phyloP scores from a whole-genome alignment of 2,888 invertebrate genomes.

The Lepidocyrtoides sp. region DNA sequence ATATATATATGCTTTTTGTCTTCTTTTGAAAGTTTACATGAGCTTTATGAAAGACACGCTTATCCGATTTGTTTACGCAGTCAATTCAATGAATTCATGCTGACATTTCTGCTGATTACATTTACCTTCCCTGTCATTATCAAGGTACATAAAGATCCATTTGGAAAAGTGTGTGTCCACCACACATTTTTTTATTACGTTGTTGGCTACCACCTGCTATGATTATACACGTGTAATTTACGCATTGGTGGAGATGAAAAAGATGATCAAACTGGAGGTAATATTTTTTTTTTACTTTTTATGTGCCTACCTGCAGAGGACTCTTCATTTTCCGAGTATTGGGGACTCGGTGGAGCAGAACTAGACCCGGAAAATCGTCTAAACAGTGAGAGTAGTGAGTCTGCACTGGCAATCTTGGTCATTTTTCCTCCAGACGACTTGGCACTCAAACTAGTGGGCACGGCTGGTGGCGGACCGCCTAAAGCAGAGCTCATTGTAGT shows the following conservation, averaged over 20 bases:
- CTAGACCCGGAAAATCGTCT: slow-evolving; percentile 87
- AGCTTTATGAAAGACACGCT: background rate
- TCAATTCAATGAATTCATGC: slow-evolving; percentile 48
- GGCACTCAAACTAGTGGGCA: slow-evolving; percentile 79
- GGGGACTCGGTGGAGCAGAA: slow-evolving; percentile 92
- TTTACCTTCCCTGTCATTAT: slow-evolving; percentile 51
- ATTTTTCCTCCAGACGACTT: slow-evolving; percentile 67
- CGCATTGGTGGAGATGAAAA: background rate
- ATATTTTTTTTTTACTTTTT: background rate
- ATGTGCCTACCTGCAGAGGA: slow-evolving; percentile 88
- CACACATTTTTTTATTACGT: background rate
- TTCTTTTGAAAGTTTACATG: background rate
- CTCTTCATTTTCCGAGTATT: slow-evolving; percentile 91
- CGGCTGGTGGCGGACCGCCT: slow-evolving; percentile 72
- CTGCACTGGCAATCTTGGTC: slow-evolving; percentile 92
- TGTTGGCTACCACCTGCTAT: background rate
- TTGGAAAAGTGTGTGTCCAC: background rate
- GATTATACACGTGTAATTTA: background rate
- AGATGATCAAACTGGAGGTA: too few species aligned
- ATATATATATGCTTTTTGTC: background rate
- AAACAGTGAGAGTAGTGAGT: slow-evolving; percentile 93
- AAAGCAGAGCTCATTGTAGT: slow-evolving; percentile 84
- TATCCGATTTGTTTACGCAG: slow-evolving; percentile 46
- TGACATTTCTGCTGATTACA: slow-evolving; percentile 48
- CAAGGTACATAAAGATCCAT: slow-evolving; percentile 30